Base-by-base conservation (phyloP, 2,888 invertebrate genomes). In the Eupithecia centaureata region DNA sequence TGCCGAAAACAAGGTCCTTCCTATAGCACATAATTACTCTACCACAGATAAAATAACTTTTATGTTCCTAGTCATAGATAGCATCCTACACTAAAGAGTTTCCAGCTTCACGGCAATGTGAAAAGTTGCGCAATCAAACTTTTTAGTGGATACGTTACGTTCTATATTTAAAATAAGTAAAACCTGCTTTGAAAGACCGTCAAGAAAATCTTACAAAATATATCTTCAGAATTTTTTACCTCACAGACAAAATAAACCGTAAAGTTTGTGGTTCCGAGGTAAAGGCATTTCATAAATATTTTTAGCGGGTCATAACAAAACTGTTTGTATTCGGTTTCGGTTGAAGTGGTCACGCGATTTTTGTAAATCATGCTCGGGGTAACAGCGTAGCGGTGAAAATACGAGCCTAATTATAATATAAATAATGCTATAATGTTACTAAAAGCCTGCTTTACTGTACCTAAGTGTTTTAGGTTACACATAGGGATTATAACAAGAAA, bases 261-360 rank as follows among this genome's bases (percentile, higher is more conserved):
- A 1, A 30, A 28, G 18, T 30, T n/a, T 56, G 56, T 68, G 35
- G 35, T 65, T 69, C 69, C 32, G 12, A 54, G 51, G 47, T 59
- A 59, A 52, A 32, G n/a, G 30, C 8, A 65, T 70, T 63, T 57
- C 60, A 63, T 70, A 70, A 66, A 70, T 61, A 70, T 66, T 63
- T 69, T 63, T 61, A 70, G 42, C 69, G 32, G 65, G 56, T 66
- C 60, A 69, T 65, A 69, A 70, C 66, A 60, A 59, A 66, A 54
- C 66, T 52, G 66, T 63, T 69, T 70, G 65, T 57, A 63, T 70
- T 70, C 42, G 61, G 69, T 66, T 70, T 66, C 65, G 51, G 69
- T 60, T 63, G 15, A 27, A 60, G 59, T 32, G 61, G 66, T 70
- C 69, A 70, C 69, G 66, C 69, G 63, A 70, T 63, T 70, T 70